These are phyloP conservation scores for Volucella inflata DNA, from an alignment of 2,888 invertebrate genomes.

Conservation along the genomic window DNA sequence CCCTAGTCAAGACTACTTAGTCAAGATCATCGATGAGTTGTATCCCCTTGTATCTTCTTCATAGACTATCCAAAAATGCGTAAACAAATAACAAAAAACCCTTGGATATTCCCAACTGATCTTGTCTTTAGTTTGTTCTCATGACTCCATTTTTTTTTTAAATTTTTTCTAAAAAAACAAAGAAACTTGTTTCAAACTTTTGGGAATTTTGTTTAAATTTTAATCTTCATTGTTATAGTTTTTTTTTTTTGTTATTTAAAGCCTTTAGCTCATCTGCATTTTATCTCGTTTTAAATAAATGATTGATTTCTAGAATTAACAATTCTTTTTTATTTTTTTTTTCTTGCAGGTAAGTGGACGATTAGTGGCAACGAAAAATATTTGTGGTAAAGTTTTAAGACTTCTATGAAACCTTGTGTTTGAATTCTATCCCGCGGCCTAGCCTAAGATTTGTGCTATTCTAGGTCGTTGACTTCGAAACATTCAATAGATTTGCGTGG, in stretches of 20 bases:
- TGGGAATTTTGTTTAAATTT: slow-evolving; percentile 30
- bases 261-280: background rate
- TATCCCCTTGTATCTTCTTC: background rate
- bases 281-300: slow-evolving; percentile 13
- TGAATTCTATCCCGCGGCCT: background rate
- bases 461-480: slow-evolving; percentile 22
- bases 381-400: slow-evolving; percentile 15
- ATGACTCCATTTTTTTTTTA: background rate
- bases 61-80: too few relatives aligned
- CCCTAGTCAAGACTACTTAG: background rate
- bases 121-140: background rate
- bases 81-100: background rate
- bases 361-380: background rate
- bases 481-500: background rate
- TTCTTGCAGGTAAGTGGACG: slow-evolving; percentile 34
- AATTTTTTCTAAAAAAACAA: slow-evolving; percentile 2
- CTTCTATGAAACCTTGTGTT: background rate
- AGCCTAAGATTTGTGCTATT: background rate
- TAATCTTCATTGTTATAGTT: slow-evolving; percentile 16
- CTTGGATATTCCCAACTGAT: background rate
- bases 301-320: background rate
- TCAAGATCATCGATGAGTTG: slow-evolving; percentile 8
- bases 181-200: slow-evolving; percentile 16
- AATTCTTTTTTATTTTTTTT: slow-evolving; percentile 18
- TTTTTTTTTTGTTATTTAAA: too few relatives aligned